phyloP scores from a whole-genome alignment of 2,888 invertebrate species.

The Zeuzera pyrina region DNA sequence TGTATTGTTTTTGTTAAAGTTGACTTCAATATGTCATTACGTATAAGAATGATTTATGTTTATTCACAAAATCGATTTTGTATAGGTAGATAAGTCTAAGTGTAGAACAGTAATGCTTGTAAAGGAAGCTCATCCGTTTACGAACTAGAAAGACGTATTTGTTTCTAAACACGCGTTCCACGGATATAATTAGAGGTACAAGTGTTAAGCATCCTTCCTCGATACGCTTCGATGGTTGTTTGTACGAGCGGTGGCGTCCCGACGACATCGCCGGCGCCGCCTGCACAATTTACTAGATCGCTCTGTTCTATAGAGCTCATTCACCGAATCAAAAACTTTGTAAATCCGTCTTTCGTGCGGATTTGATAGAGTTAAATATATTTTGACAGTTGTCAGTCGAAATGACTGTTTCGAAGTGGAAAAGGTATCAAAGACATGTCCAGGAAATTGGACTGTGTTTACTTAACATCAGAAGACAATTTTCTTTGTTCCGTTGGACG shows the following conservation, averaged over 20 bases:
- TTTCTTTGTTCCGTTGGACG: slow-evolving; percentile 46
- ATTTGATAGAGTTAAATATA: too few relatives aligned
- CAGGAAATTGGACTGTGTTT: slow-evolving; percentile 68
- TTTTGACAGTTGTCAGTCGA: too few relatives aligned
- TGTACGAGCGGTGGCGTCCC: slow-evolving; percentile 51
- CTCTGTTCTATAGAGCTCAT: too few relatives aligned
- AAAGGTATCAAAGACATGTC: slow-evolving; percentile 37
- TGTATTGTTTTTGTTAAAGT: too few relatives aligned
- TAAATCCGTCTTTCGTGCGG: too few relatives aligned
- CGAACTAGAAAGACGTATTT: slow-evolving; percentile 40
- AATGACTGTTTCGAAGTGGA: slow-evolving; percentile 12
- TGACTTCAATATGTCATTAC: too few relatives aligned
- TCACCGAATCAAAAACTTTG: neutral
- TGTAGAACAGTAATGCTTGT: slow-evolving; percentile 1
- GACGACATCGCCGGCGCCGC: slow-evolving; percentile 66
- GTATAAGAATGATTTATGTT: too few relatives aligned
- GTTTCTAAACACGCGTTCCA: slow-evolving; percentile 49
- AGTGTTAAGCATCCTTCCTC: slow-evolving; percentile 67
- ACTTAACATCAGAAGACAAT: slow-evolving; percentile 55
- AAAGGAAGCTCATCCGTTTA: slow-evolving; percentile 2
- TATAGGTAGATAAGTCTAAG: too few relatives aligned
- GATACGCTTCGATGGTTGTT: slow-evolving; percentile 57
- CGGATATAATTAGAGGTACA: slow-evolving; percentile 65
- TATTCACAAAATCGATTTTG: too few relatives aligned
- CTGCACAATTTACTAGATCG: slow-evolving; percentile 46